phyloP scores from a whole-genome alignment of 2,888 invertebrate species.

The Catocala nupta region DNA sequence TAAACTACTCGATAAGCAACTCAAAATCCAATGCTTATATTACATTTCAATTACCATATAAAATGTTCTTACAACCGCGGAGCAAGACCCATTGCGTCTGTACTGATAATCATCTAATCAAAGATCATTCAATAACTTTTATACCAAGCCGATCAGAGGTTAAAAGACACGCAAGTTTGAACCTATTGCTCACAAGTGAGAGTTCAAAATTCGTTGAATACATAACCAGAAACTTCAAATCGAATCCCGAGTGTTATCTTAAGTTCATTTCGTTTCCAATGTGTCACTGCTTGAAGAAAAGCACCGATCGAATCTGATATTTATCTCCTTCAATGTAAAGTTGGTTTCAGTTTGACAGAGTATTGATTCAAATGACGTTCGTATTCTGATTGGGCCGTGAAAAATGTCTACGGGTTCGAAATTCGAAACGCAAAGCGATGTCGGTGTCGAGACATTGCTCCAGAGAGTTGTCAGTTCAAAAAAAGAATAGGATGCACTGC shows the following conservation, averaged over 20 bases:
- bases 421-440: conserved; percentile 77
- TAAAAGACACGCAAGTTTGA: conserved; percentile 53
- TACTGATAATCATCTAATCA: conserved; percentile 86
- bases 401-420: conserved; percentile 75
- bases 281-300: conserved; percentile 59
- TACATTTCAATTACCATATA: conserved; percentile 86
- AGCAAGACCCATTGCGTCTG: conserved; percentile 75
- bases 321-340: conserved; percentile 57
- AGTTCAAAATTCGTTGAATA: conserved; percentile 61
- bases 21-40: conserved; percentile 78
- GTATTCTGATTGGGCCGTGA: conserved; percentile 58
- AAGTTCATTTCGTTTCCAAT: conserved; percentile 69
- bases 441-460: conserved; percentile 61
- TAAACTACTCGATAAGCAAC: conserved; percentile 78
- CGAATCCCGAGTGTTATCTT: conserved; percentile 78
- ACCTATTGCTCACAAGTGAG: conserved; percentile 60
- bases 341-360: conserved; percentile 49
- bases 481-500: conserved; percentile 53
- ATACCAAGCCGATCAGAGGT: conserved; percentile 69
- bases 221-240: conserved; percentile 67
- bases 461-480: conserved; percentile 69
- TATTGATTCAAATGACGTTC: conserved; percentile 55
- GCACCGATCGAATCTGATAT: conserved; percentile 59
- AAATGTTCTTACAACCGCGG: conserved; percentile 77
- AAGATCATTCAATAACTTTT: conserved; percentile 84